Evolutionary conservation across 2,797 vertebrate species (phyloP).

Genomic region (Acropternis orthonyx): DNA sequence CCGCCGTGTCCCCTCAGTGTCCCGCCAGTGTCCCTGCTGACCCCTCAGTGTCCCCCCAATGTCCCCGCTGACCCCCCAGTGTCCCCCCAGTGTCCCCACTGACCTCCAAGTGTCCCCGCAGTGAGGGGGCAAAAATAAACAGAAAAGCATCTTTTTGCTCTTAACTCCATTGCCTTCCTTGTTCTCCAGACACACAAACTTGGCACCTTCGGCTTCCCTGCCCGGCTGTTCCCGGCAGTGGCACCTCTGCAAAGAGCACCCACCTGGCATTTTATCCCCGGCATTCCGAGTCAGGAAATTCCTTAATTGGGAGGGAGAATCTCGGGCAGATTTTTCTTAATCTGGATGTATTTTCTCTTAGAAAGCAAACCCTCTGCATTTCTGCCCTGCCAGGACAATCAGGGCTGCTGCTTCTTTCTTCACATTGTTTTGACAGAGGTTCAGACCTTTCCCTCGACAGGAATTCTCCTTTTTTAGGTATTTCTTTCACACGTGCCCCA

Average conservation of each 20-base stretch:
- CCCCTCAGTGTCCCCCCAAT: too few relatives aligned
- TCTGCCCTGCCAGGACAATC: constrained; percentile 20
- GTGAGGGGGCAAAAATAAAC: neutral
- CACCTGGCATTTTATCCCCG: neutral
- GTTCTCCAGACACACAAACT: neutral
- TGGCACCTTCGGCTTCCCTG: neutral
- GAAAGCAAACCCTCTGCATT: neutral
- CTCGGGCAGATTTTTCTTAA: neutral
- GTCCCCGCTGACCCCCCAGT: too few relatives aligned
- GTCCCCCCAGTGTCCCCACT: neutral
- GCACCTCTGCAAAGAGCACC: neutral
- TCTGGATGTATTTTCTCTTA: neutral
- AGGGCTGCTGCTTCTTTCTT: neutral
- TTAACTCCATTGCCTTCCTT: neutral
- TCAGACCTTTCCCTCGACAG: neutral
- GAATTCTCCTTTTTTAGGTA: neutral
- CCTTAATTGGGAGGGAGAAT: neutral
- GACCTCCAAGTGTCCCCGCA: too few relatives aligned
- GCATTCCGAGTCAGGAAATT: neutral
- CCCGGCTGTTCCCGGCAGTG: neutral
- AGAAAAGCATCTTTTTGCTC: neutral
- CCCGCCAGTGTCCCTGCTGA: too few relatives aligned
- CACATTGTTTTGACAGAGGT: constrained; percentile 4
- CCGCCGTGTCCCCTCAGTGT: too few relatives aligned
- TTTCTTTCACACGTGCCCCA: neutral